These are phyloP conservation scores for Dermochelys coriacea DNA, from an alignment of 2,797 vertebrate genomes.

Conservation along the genomic window DNA sequence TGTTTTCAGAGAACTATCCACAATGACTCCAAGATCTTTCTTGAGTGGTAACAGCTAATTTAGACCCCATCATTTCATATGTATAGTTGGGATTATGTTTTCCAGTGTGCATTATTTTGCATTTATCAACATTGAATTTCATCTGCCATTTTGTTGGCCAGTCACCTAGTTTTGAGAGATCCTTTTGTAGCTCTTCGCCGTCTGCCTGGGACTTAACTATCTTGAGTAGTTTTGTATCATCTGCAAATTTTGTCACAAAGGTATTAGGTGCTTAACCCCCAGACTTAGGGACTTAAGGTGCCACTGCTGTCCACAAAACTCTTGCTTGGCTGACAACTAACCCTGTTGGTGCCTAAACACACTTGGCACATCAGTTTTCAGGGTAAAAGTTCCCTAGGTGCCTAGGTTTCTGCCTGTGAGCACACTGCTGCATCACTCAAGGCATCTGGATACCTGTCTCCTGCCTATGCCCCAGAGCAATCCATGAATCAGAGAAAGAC, in stretches of 20 bases:
- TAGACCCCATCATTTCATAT: too few species aligned
- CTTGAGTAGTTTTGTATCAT: too few species aligned
- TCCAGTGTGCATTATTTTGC: too few species aligned
- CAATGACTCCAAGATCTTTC: too few species aligned
- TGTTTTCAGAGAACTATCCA: too few species aligned
- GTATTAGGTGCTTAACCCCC: not conserved
- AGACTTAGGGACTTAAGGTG: not conserved
- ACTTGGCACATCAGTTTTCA: not conserved
- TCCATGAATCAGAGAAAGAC: not conserved
- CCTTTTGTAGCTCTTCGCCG: too few species aligned
- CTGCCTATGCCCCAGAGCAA: not conserved
- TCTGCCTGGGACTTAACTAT: too few species aligned
- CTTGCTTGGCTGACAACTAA: not conserved
- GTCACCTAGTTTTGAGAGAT: too few species aligned
- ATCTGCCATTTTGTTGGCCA: too few species aligned
- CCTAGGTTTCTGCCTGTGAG: not conserved
- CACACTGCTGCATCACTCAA: not conserved
- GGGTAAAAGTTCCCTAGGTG: not conserved
- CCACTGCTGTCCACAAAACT: not conserved
- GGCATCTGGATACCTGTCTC: not conserved
- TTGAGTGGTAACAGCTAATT: too few species aligned
- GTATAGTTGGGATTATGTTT: too few species aligned
- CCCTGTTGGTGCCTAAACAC: not conserved
- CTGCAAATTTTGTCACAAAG: not conserved
- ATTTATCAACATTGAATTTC: too few species aligned